Evolutionary conservation across 1,140 invertebrate genomes (phyloP), one percentile per base, ranked within the genome.

Genomic region (Adoxophyes honmai): DNA sequence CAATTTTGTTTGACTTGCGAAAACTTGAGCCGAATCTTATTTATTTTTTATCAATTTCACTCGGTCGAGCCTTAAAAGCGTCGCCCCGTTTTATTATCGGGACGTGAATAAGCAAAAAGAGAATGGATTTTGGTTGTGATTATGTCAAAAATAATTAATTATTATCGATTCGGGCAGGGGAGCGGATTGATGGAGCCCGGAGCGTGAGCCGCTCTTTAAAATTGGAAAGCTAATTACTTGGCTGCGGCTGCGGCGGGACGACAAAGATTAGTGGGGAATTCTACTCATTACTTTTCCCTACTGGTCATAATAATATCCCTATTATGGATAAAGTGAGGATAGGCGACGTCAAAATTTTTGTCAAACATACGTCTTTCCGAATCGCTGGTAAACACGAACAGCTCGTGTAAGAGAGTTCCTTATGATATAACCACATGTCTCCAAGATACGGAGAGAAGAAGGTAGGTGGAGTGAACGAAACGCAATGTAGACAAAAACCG

Each of bases 91-190:
- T 81, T 81, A 86, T 85, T 85, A 81, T 82, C 75, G 76, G 81
- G 77, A 82, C 88, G 77, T 90, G 89, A 90, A 90, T 89, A 89
- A 89, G 89, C 88, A 89, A 89, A 88, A 90, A 88, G 81, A 90
- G 87, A 90, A 90, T 89, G 86, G 86, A 89, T 89, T 90, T 89
- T 76, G 74, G 86, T 70, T 76, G 86, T 87, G 89, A 90, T 90
- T 88, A 90, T 88, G 89, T 90, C 89, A 90, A 90, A 90, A 90
- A 90, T 90, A 90, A 90, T 90, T 90, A 90, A 90, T 90, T 90
- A 90, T 88, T 89, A 90, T 90, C 89, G 89, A 90, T 90, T 86
- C 75, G 75, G 64, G 67, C 70, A 70, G 72, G 81, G 82, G 81
- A 70, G 74, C 57, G 79, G 80, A 83, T 82, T 85, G 85, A 85